Percentiles rank a stretch among this genome's conserved stretches.
phyloP scores from a whole-genome alignment of 2,797 vertebrate genomes.

The Halcyon smyrnensis region DNA sequence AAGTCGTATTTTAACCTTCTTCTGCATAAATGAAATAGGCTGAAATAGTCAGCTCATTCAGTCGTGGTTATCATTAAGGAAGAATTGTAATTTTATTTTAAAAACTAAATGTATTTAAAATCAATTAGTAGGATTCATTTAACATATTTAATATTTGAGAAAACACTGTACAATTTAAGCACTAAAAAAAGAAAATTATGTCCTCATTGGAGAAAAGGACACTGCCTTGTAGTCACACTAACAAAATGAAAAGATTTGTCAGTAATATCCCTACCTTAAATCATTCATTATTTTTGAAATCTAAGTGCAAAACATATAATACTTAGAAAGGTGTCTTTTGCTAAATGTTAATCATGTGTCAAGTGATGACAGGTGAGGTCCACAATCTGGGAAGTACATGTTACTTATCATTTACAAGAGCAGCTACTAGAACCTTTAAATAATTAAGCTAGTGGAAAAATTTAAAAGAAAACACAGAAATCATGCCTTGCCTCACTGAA shows the following conservation, averaged over 20 bases:
- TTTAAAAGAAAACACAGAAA: not conserved
- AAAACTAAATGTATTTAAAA: not conserved
- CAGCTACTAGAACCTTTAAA: slow-evolving; percentile 27
- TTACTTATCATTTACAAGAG: not conserved
- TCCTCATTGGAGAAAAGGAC: not conserved
- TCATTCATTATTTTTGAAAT: not conserved
- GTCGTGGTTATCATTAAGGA: not conserved
- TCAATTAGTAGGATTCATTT: not conserved
- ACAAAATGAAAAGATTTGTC: not conserved
- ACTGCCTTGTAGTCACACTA: not conserved
- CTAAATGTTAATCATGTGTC: not conserved
- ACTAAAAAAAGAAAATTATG: not conserved
- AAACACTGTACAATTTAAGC: not conserved
- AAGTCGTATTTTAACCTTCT: not conserved
- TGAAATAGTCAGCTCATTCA: not conserved
- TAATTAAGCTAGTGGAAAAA: slow-evolving; percentile 8
- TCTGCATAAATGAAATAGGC: not conserved
- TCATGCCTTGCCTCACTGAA: not conserved
- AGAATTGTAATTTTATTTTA: not conserved
- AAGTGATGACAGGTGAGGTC: not conserved
- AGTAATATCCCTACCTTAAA: not conserved
- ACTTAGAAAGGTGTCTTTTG: not conserved
- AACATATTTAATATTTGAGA: not conserved
- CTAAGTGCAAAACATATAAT: not conserved
- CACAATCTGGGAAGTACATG: not conserved